These are phyloP conservation scores for Geococcyx californianus DNA, from an alignment of 2,113 vertebrate genomes.

Conservation along the genomic window DNA sequence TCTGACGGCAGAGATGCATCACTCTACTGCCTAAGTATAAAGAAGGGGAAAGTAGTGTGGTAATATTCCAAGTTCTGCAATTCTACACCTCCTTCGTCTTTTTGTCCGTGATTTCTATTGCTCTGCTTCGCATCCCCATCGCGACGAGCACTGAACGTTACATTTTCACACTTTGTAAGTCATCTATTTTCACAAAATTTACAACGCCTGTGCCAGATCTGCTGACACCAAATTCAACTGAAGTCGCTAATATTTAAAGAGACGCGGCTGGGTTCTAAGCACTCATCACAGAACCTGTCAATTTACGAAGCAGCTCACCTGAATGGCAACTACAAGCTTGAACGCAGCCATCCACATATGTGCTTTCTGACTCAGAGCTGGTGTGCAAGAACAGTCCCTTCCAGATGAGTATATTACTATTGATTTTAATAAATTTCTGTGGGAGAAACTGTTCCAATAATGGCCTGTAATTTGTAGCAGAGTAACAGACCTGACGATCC, in stretches of 20 bases:
- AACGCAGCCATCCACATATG: not conserved
- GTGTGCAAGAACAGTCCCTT: not conserved
- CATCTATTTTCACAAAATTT: not conserved
- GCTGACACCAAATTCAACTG: not conserved
- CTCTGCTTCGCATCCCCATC: not conserved
- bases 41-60: not conserved
- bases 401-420: not conserved
- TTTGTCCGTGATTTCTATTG: not conserved
- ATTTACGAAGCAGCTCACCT: not conserved
- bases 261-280: not conserved
- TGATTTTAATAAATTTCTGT: not conserved
- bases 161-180: not conserved
- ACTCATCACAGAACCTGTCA: not conserved
- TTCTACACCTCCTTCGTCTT: not conserved
- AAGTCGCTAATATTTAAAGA: not conserved
- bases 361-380: not conserved
- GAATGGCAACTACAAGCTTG: not conserved
- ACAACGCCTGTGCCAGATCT: fast-evolving
- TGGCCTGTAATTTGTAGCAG: not conserved
- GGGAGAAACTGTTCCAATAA: not conserved
- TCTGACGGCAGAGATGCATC: not conserved
- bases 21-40: not conserved
- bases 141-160: not conserved
- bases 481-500: not conserved
- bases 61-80: not conserved